phyloP scores from a whole-genome alignment of 1,140 invertebrate species.

The Rhopalosiphum padi region DNA sequence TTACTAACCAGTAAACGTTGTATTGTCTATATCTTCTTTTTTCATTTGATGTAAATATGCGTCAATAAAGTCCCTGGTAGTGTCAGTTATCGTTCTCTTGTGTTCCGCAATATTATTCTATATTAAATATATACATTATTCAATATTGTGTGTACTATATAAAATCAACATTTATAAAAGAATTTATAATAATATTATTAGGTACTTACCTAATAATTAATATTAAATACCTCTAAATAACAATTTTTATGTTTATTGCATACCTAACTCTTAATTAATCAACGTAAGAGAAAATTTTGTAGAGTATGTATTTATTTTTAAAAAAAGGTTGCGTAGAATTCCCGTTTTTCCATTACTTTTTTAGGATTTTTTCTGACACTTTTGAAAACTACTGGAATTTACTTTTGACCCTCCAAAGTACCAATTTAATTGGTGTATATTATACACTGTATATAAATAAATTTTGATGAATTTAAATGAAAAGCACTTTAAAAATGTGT shows the following conservation, averaged over 20 bases:
- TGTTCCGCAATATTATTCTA: slow-evolving; percentile 72
- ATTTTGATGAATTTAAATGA: no score
- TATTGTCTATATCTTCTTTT: slow-evolving; percentile 63
- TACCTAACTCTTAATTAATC: not conserved
- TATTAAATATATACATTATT: slow-evolving; percentile 61
- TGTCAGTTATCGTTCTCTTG: slow-evolving; percentile 65
- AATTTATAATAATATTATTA: not conserved
- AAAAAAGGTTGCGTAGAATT: not conserved
- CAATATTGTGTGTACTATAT: not conserved
- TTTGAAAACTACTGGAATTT: no score
- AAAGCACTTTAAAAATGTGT: no score
- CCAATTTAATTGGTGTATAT: no score
- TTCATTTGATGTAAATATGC: slow-evolving; percentile 77
- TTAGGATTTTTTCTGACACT: no score
- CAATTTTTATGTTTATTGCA: not conserved
- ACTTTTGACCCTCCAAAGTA: no score
- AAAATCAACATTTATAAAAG: not conserved
- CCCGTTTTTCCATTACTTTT: no score
- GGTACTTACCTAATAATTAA: not conserved
- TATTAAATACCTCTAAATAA: not conserved
- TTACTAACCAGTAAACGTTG: slow-evolving; percentile 69
- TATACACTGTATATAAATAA: no score
- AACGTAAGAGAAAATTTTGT: not conserved
- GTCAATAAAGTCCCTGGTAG: slow-evolving; percentile 77
- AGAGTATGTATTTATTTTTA: not conserved